phyloP scores from a whole-genome alignment of 2,888 invertebrate species.

The Hyppa rectilinea region DNA sequence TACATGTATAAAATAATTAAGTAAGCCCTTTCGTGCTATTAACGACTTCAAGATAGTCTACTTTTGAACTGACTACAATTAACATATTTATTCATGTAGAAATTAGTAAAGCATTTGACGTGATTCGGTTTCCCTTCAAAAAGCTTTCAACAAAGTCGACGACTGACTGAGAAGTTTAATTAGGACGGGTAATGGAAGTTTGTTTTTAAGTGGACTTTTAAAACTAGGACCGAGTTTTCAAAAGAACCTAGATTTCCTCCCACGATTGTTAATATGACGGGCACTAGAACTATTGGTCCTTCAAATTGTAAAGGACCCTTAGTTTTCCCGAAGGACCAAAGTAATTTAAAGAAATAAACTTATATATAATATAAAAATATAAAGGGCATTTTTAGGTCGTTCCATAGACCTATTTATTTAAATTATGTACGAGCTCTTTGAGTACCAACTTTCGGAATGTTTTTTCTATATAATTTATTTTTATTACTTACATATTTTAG shows the following conservation, averaged over 20 bases:
- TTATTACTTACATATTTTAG: neutral
- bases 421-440: neutral
- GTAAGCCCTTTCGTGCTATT: neutral
- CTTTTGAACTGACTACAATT: neutral
- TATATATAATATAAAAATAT: neutral
- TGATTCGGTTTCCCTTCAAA: constrained; percentile 34
- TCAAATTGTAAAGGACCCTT: constrained; percentile 26
- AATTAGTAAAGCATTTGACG: constrained; percentile 32
- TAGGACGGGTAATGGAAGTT: constrained; percentile 59
- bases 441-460: neutral
- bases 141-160: constrained; percentile 43
- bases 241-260: constrained; percentile 51
- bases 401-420: neutral
- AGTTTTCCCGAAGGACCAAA: constrained; percentile 14
- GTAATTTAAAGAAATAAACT: constrained; percentile 11
- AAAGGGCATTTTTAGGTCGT: neutral
- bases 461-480: no score
- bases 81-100: constrained; percentile 30
- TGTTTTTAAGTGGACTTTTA: constrained; percentile 54
- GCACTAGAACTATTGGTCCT: constrained; percentile 16
- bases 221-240: constrained; percentile 44
- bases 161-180: constrained; percentile 53
- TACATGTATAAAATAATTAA: neutral
- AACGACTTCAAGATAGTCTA: neutral
- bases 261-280: constrained; percentile 27